Base-by-base conservation (phyloP, 2,797 vertebrate species). In the Gymnocypris eckloni region DNA sequence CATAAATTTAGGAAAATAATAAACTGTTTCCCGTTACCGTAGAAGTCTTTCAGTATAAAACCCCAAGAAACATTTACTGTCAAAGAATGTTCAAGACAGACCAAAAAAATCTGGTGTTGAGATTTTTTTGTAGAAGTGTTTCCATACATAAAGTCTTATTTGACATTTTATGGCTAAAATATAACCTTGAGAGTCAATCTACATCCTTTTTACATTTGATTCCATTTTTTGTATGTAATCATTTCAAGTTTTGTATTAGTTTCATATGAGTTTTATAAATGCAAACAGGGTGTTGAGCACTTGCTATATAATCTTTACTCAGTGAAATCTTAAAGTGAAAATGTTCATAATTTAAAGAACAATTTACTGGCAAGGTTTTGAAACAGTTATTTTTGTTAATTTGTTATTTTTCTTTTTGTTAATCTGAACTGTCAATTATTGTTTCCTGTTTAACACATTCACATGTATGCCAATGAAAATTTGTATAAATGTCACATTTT, bases 221-320 rank as follows among this genome's bases (percentile, higher is more conserved):
- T 56, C 2, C 61, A 76, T 48, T 41, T 73, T 80, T 77, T 67
- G 9, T 2, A 43, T 86, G 82, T 71, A 80, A 78, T 67, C 56
- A 78, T 77, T 50, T 1, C 86, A 72, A 20, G 54, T 87, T 69
- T 81, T 67, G 76, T 87, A 39, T 82, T 70, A 86, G 48, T 87
- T 50, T 56, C 78, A 83, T 86, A 79, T 79, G 4, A 41, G 83
- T 87, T 90, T 90, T 86, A 72, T 85, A 54, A 86, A 77, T 88
- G 56, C 86, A 89, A 90, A 88, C 61, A 90, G 86, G 92, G 94
- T 95, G 95, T 90, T 95, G 95, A 94, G 95, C 94, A 92, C 89
- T 91, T 87, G 82, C 84, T 81, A 81, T 86, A 70, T 87, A 92
- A 86, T 83, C 84, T 86, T 86, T 87, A 85, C 84, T 90, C 91